A percentile compares a stretch with the other conserved stretches of the same genome.
phyloP scores from a whole-genome alignment of 2,888 invertebrate genomes.

The Pammene fasciana region DNA sequence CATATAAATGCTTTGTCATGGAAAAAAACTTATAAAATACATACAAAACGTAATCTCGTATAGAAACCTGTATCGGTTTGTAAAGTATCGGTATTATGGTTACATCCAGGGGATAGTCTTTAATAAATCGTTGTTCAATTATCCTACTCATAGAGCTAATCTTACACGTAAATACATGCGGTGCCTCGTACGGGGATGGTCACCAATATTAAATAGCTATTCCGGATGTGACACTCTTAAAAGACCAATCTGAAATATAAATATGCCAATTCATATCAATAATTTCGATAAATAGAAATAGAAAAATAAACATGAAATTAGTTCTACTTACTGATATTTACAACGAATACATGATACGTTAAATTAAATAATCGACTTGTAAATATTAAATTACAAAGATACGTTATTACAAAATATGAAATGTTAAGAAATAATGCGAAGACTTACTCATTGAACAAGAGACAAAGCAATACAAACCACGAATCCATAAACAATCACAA shows the following conservation, averaged over 20 bases:
- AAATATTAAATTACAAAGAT: conserved; percentile 39
- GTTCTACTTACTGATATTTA: conserved; percentile 44
- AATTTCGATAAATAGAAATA: conserved; percentile 32
- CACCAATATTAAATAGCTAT: conserved; percentile 70
- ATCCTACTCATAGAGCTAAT: conserved; percentile 58
- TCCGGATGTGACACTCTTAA: conserved; percentile 80
- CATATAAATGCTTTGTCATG: conserved; percentile 78
- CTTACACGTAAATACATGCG: conserved; percentile 49
- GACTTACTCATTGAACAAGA: conserved; percentile 27
- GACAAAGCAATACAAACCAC: conserved; percentile 36
- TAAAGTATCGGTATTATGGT: conserved; percentile 31
- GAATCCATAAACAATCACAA: conserved; percentile 23
- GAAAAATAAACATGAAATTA: conserved; percentile 43
- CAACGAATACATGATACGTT: conserved; percentile 41
- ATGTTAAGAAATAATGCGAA: conserved; percentile 27
- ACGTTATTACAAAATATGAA: conserved; percentile 24
- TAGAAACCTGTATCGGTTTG: conserved; percentile 44
- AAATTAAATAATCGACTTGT: conserved; percentile 31
- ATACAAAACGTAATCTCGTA: conserved; percentile 61
- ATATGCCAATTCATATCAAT: conserved; percentile 27
- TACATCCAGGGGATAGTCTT: conserved; percentile 65
- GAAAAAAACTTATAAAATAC: conserved; percentile 70
- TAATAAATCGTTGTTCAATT: conserved; percentile 75
- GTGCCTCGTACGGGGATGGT: conserved; percentile 57
- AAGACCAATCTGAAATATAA: conserved; percentile 79